Evolutionary conservation across 2,888 invertebrate genomes (phyloP), one percentile per base, ranked within the genome.

Genomic region (Synergus japonicus): DNA sequence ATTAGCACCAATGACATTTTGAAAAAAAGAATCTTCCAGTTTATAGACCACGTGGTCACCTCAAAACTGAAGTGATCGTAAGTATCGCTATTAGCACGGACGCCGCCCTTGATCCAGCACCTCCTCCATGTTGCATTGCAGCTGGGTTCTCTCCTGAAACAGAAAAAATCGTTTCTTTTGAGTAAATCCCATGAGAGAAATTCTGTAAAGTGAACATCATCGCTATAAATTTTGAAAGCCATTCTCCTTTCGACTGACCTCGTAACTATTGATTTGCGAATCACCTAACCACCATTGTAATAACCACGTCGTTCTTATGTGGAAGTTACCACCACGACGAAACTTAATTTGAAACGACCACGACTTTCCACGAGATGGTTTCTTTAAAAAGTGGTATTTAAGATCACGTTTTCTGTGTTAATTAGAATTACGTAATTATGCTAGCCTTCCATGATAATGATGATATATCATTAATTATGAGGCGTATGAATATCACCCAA

Each of bases 61-160:
- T 92, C 85, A 89, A 82, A 81, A 92, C 82, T 43, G 89, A 87
- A 60, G 83, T 86, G 69, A 90, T 81, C 79, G 90, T 88, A 81
- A 90, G 82, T 65, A 89, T 80, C 65, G 86, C 84, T 78, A 89
- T 88, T 18, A 89, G 84, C 46, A 90, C 81, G 76, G 89, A 88
- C 63, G 88, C 86, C 43, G 89, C 88, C 69, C 87, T 88, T 9
- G 85, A 81, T 43, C 81, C 83, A 46, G 85, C 82, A 77, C 88
- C 86, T 22, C 88, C 89, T 4, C 91, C 91, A 83, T 92, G 91
- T 79, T 92, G 91, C 91, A 92, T 92, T 37, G 92, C 92, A 77
- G 92, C 92, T 81, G 92, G 92, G 88, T 92, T 92, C 83, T 92
- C 92, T 63, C 92, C 92, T 92, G 88, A 3, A 90, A 90, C 84